Evolutionary conservation across 64 coral and sea anemone species (phyloP).

Genomic region (Orbicella faveolata): DNA sequence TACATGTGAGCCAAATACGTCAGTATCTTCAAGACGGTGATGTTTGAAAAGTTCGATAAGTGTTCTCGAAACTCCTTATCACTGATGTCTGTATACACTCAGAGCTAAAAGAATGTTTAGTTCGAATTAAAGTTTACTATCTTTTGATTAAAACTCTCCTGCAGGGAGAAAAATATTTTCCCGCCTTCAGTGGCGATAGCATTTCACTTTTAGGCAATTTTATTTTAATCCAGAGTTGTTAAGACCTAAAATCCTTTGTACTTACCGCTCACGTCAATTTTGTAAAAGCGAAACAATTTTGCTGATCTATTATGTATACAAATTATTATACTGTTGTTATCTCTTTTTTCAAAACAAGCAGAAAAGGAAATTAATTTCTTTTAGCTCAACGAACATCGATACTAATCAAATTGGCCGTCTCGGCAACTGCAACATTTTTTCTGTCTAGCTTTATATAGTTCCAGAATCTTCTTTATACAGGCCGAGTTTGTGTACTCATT

Average conservation of each 20-base stretch:
- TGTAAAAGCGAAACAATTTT: constrained; percentile 8
- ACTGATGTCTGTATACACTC: no score
- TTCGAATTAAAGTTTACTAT: not conserved
- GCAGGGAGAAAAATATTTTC: not conserved
- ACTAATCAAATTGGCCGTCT: not conserved
- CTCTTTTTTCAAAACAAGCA: not conserved
- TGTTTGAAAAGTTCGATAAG: no score
- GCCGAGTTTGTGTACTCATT: no score
- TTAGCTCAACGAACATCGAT: not conserved
- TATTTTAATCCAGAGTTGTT: not conserved
- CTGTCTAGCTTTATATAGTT: no score
- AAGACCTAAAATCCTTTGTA: not conserved
- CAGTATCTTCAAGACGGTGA: no score
- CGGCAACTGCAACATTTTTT: no score
- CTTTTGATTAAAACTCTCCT: not conserved
- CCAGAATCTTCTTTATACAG: no score
- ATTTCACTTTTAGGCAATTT: not conserved
- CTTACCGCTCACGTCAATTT: constrained; percentile 8
- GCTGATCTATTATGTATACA: constrained; percentile 5
- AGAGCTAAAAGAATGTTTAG: not conserved
- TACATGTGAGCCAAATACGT: no score
- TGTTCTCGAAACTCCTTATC: no score
- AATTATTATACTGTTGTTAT: not conserved
- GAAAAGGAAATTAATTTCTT: not conserved
- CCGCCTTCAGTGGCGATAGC: not conserved